phyloP scores from a whole-genome alignment of 2,888 invertebrate species.

The Nomada fabriciana region DNA sequence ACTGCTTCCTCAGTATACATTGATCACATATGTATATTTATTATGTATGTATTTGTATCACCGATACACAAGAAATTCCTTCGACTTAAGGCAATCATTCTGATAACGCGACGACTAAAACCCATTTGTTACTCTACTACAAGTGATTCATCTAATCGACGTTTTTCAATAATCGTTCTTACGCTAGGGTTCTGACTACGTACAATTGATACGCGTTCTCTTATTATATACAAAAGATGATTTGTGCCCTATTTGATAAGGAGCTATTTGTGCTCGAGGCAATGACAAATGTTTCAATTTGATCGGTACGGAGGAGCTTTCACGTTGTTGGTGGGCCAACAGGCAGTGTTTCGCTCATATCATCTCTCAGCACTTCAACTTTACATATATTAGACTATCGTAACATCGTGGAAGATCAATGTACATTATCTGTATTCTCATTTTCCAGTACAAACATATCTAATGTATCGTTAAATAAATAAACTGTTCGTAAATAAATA shows the following conservation, averaged over 20 bases:
- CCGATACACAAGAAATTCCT: constrained; percentile 51
- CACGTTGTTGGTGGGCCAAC: constrained; percentile 39
- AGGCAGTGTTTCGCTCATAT: constrained; percentile 64
- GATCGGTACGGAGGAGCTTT: constrained; percentile 44
- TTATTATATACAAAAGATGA: constrained; percentile 56
- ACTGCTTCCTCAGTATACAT: constrained; percentile 15
- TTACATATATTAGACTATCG: background rate
- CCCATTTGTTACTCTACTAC: constrained; percentile 36
- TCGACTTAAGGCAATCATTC: constrained; percentile 64
- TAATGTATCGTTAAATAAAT: background rate
- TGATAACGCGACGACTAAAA: constrained; percentile 59
- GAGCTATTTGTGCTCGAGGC: constrained; percentile 38
- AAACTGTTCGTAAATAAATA: background rate
- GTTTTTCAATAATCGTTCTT: constrained; percentile 37
- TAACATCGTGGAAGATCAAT: constrained; percentile 11
- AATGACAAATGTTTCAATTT: constrained; percentile 35
- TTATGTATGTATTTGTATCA: constrained; percentile 17
- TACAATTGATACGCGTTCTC: constrained; percentile 40
- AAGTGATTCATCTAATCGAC: constrained; percentile 41
- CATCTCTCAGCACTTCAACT: constrained; percentile 29
- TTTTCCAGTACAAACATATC: background rate
- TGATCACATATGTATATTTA: constrained; percentile 6
- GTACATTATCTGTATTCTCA: background rate
- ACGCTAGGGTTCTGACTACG: constrained; percentile 40
- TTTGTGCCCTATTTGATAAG: constrained; percentile 58